Evolutionary conservation across 1,140 invertebrate genomes (phyloP), one percentile per base, ranked within the genome.

Genomic region (Hypothenemus hampei): DNA sequence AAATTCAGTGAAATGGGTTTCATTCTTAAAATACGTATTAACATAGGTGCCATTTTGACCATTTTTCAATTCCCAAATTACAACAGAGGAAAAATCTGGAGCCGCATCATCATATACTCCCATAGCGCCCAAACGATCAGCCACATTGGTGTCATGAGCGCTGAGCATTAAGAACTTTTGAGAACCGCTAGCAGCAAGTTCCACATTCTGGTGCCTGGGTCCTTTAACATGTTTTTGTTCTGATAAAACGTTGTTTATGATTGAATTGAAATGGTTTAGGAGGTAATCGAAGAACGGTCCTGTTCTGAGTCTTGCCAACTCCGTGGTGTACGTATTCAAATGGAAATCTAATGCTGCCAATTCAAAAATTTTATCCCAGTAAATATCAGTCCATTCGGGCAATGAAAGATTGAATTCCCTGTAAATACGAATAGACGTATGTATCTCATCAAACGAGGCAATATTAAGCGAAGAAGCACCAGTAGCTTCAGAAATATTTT

Each of bases 101-200:
- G 77, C 80, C 39, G 85, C 81, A 4, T 74, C 72, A 47, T 91
- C 78, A 66, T 82, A 93, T 6, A 91, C 57, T 8, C 80, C 77
- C n/a, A 93, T 69, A 0, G 83, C 75, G 68, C 83, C 82, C 3
- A 93, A 73, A 20, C 92, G 61, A 61, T 82, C 85, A 0, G 84
- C 82, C 8, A 94, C 65, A 0, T 87, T 93, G 3, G 83, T 82
- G 68, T 95, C 91, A 69, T 95, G 91, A 22, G 56, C 58, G 8
- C 58, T 60, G 4, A 60, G 20, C 47, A 61, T 51, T 29, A 57
- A 26, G 33, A 63, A 59, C 36, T 60, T 60, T 79, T 73, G 53
- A 48, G 20, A 1, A 75, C 65, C 64, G 76, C 69, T 41, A 22
- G 13, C 20, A n/a, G 4, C 5, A 6, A 37, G 7, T 19, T 23